Evolutionary conservation across 2,113 vertebrate genomes (phyloP), one percentile per base, ranked within the genome.

Genomic region (Setophaga petechia): DNA sequence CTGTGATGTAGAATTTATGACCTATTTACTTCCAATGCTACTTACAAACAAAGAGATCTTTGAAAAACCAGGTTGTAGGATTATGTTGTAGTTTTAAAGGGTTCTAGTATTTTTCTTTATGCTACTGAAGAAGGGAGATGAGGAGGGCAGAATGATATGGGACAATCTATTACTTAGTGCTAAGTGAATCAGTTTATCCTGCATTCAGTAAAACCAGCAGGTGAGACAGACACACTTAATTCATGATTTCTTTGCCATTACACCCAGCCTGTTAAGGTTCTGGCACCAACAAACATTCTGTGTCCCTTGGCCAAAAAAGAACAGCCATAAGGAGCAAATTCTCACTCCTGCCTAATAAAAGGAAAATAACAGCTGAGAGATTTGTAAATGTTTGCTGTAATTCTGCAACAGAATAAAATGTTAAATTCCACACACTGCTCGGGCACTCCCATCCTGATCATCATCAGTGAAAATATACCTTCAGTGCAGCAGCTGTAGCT

Each of bases 401-500:
- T 95, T 95, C 88, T 94, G 78, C 91, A 94, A 92, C 67, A 94
- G 94, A 95, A 95, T 93, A 87, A 94, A 97, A 82, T 86, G 73
- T 84, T 96, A 93, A 95, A 95, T 87, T 96, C 79, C 84, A 84
- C 76, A 76, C 80, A 68, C 73, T 94, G 44, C 87, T 66, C 55
- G 62, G 72, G 79, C 61, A 88, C 33, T 95, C 90, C 77, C 61
- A 90, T 78, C 94, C 75, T 86, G 93, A 96, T 96, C 89, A 96
- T 91, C 93, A 91, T 84, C 33, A 55, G 93, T 87, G 87, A 97
- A 95, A 97, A 96, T 96, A 93, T 89, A 97, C 95, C 92, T 98
- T 94, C 83, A 90, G 97, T 78, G 81, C 94, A 97, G 97, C 97
- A 98, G 98, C 97, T 97, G 96, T 95, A 96, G 89, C 82, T 95